phyloP scores from a whole-genome alignment of 2,888 invertebrate genomes.

The Epinotia brunnichana region DNA sequence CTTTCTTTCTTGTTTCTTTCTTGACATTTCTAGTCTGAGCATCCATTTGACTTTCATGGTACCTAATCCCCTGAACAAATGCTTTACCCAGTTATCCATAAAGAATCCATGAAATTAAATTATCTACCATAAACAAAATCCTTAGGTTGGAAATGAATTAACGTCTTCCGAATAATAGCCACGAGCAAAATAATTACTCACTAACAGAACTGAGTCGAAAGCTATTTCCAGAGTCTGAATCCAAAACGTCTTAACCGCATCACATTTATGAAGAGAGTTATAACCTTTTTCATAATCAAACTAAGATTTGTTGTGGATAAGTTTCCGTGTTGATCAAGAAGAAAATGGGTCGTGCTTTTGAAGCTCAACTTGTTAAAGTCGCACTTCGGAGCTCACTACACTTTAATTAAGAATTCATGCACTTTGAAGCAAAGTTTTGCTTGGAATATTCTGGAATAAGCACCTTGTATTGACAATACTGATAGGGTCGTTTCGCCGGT shows the following conservation, averaged over 20 bases:
- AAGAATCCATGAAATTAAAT: background rate
- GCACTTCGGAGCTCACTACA: constrained; percentile 26
- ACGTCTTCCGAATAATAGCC: constrained; percentile 5
- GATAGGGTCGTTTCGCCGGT: too few relatives aligned
- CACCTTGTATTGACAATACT: constrained; percentile 2
- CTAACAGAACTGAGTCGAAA: constrained; percentile 30
- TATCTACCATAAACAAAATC: background rate
- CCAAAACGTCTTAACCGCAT: background rate
- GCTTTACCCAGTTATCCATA: background rate
- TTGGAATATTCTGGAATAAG: constrained; percentile 22
- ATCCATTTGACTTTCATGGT: too few relatives aligned
- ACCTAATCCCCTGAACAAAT: too few relatives aligned
- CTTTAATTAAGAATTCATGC: constrained; percentile 38
- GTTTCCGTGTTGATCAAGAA: constrained; percentile 32
- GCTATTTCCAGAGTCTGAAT: background rate
- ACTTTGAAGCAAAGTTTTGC: constrained; percentile 21
- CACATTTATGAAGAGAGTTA: background rate
- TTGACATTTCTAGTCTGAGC: too few relatives aligned
- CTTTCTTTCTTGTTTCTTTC: too few relatives aligned
- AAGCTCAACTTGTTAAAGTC: constrained; percentile 38
- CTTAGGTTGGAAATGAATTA: constrained; percentile 1
- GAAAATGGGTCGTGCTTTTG: constrained; percentile 35
- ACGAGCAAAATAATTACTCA: constrained; percentile 25
- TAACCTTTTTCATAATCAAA: background rate
- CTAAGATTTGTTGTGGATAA: constrained; percentile 31